Evolutionary conservation across 2,113 vertebrate species (phyloP), one percentile per base, ranked within the genome.

Genomic region (Crotalus helleri): DNA sequence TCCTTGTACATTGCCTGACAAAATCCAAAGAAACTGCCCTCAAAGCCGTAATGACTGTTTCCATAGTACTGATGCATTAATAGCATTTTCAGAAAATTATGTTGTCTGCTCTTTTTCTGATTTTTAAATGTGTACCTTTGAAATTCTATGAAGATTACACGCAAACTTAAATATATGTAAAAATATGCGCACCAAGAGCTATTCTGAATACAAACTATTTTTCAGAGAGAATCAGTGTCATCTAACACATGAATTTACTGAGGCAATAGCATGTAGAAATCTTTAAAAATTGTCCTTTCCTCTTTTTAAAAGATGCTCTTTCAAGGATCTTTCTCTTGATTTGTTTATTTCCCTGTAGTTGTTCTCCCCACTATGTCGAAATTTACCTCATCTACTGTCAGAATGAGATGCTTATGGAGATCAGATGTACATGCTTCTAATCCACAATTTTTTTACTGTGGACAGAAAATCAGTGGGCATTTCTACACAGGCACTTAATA

Each of bases 51-150:
- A 94, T 93, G 95, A 85, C 90, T 90, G 90, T 90, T 74, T 54
- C 93, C 89, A 87, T 58, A 51, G 86, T 89, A 93, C 93, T 90
- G 94, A 96, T 94, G 94, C 93, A 96, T 98, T 98, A 98, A 97
- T 97, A 98, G 98, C 96, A 95, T 74, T 96, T 95, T 97, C 96
- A 98, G 97, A 98, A 90, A 98, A 98, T 98, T 97, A 97, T 98
- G 97, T 98, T 90, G 97, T 97, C 98, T 98, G 97, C 97, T 98
- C 97, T 98, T 97, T 97, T 97, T 95, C 91, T 96, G 94, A 98
- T 98, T 98, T 97, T 96, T 95, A 96, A 95, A 96, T 95, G 90
- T 93, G 54, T 88, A 92, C 91, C 90, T 94, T 92, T 0, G 2
- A 90, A 94, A 95, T 93, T 90, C 94, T 93, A 88, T 92, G 39